Conservation (phyloP, 1,140 invertebrate genomes). For the Drosophila fuyamai region DNA sequence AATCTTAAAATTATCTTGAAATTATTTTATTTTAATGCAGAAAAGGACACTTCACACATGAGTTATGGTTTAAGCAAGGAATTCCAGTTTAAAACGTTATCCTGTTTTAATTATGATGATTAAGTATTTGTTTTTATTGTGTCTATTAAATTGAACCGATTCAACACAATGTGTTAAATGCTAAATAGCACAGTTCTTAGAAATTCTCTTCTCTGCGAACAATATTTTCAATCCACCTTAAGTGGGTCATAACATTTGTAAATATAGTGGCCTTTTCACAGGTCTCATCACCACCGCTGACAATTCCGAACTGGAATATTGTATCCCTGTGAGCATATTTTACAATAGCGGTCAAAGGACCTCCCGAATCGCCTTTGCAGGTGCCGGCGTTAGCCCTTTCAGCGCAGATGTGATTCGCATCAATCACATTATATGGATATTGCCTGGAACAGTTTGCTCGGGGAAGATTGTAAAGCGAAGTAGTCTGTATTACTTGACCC, state of each 20-base stretch:
- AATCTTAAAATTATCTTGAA: too few relatives aligned
- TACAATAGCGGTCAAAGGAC: conserved; percentile 3
- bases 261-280: conserved; percentile 9
- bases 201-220: not conserved
- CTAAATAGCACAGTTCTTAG: not conserved
- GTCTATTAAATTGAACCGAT: too few relatives aligned
- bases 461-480: not conserved
- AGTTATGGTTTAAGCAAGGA: too few relatives aligned
- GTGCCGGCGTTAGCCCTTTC: not conserved
- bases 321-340: not conserved
- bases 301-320: conserved; percentile 7
- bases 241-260: conserved; percentile 22
- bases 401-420: conserved; percentile 10
- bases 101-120: too few relatives aligned
- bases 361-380: conserved; percentile 22
- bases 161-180: too few relatives aligned
- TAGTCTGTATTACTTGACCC: not conserved
- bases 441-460: not conserved
- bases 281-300: not conserved
- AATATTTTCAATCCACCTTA: conserved; percentile 5
- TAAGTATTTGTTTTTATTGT: too few relatives aligned
- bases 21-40: too few relatives aligned
- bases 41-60: too few relatives aligned
- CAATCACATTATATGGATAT: not conserved
- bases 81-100: too few relatives aligned